These are phyloP conservation scores for Diglossa cyanea DNA, from an alignment of 2,797 vertebrate species.

Conservation along the genomic window DNA sequence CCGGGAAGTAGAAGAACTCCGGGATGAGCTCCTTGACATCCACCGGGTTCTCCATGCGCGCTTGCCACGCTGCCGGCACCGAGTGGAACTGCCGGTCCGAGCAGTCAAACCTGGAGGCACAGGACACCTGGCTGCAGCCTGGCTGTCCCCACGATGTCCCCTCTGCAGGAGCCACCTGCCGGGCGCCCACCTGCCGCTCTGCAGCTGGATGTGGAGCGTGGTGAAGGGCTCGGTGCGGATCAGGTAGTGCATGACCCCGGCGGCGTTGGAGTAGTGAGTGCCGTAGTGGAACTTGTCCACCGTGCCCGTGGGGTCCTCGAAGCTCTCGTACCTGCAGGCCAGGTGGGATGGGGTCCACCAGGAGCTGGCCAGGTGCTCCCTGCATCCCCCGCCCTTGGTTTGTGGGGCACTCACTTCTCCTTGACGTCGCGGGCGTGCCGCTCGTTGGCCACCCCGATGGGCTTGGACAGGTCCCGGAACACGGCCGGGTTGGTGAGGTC, in stretches of 20 bases:
- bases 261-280: slow-evolving; percentile 97
- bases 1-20: slow-evolving; percentile 96
- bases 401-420: slow-evolving; percentile 86
- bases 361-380: neutral
- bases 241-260: slow-evolving; percentile 99
- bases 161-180: rapidly evolving
- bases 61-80: slow-evolving; percentile 93
- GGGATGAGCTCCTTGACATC: slow-evolving; percentile 98
- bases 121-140: neutral
- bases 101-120: slow-evolving; percentile 87
- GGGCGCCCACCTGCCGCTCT: slow-evolving; percentile 86
- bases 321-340: slow-evolving; percentile 88
- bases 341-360: neutral
- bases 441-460: slow-evolving; percentile 92
- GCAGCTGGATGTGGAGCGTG: slow-evolving; percentile 93
- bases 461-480: slow-evolving; percentile 95
- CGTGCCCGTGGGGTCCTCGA: slow-evolving; percentile 92
- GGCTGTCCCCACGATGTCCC: rapidly evolving
- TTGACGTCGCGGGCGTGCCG: slow-evolving; percentile 91
- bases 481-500: slow-evolving; percentile 87
- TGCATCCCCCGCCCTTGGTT: rapidly evolving
- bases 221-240: slow-evolving; percentile 97
- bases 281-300: slow-evolving; percentile 98
- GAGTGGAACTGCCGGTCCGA: slow-evolving; percentile 97
- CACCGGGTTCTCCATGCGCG: slow-evolving; percentile 93